Conservation (phyloP, 1,140 invertebrate genomes). For the Zophobas atratus region DNA sequence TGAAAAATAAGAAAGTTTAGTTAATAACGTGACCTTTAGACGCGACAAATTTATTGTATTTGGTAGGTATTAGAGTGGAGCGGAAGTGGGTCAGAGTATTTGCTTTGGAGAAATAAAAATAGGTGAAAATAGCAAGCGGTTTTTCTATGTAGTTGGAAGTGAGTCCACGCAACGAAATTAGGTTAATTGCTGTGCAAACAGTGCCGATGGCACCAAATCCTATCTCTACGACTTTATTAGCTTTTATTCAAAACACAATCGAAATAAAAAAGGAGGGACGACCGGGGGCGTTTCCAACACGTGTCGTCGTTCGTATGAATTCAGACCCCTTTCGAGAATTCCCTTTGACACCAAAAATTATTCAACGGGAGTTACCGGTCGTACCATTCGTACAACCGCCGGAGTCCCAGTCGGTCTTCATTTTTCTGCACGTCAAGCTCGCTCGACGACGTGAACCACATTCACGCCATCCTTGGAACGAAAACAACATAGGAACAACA, state of each 20-base stretch:
- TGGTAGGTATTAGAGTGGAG: conserved; percentile 4
- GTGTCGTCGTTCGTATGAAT: conserved; percentile 3
- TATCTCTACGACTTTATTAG: neutral
- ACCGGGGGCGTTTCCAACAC: neutral
- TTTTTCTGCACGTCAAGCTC: conserved; percentile 1
- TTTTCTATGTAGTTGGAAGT: neutral
- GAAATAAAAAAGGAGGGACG: neutral
- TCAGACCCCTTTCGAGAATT: conserved; percentile 7
- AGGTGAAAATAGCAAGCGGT: neutral
- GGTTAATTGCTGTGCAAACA: conserved; percentile 5
- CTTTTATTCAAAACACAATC: neutral
- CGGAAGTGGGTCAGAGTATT: neutral
- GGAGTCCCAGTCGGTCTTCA: too few relatives aligned
- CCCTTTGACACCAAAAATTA: conserved; percentile 17
- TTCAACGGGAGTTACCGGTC: conserved; percentile 12
- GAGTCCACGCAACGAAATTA: neutral
- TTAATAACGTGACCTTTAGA: conserved; percentile 16
- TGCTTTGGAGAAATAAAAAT: too few relatives aligned
- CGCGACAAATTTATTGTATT: conserved; percentile 4
- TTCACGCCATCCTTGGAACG: too few relatives aligned
- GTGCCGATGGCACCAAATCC: neutral
- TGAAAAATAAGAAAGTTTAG: neutral
- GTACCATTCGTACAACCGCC: neutral
- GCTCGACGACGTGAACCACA: neutral
- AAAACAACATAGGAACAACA: too few relatives aligned